Evolutionary conservation across 2,113 vertebrate species (phyloP).

Genomic region (Gymnobelideus leadbeateri): DNA sequence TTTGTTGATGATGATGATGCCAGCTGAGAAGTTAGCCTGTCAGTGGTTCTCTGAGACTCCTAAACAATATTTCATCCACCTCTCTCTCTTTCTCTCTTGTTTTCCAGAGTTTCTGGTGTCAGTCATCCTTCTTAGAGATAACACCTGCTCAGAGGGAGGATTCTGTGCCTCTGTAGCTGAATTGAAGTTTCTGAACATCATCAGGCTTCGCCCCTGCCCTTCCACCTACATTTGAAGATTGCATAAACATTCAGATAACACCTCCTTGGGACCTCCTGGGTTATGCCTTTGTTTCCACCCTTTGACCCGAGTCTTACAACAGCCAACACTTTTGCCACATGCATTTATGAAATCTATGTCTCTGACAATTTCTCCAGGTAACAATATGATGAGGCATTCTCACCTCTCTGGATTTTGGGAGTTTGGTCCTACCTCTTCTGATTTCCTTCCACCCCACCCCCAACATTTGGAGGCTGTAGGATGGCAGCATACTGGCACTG

Average conservation of each 20-base stretch:
- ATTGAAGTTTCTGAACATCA: background rate
- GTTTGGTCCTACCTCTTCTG: background rate
- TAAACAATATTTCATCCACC: background rate
- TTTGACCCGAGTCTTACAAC: background rate
- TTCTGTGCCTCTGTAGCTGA: background rate
- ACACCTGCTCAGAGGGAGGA: background rate
- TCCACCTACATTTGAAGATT: background rate
- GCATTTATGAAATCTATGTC: background rate
- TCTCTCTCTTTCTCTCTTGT: background rate
- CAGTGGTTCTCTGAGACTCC: background rate
- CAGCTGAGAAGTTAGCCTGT: background rate
- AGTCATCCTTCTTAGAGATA: background rate
- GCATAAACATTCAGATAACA: background rate
- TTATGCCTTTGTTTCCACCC: background rate
- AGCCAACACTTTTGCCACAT: background rate
- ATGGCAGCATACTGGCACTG: background rate
- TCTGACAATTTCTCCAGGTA: background rate
- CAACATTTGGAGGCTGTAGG: slow-evolving; percentile 39
- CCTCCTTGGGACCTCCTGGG: background rate
- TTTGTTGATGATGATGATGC: too few species aligned
- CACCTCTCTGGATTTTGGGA: background rate
- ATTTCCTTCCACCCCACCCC: background rate
- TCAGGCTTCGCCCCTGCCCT: rapidly evolving
- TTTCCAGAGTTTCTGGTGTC: background rate
- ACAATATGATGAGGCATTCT: background rate